Conservation (phyloP, 1,140 invertebrate genomes). For the Rhagoletis pomonella region DNA sequence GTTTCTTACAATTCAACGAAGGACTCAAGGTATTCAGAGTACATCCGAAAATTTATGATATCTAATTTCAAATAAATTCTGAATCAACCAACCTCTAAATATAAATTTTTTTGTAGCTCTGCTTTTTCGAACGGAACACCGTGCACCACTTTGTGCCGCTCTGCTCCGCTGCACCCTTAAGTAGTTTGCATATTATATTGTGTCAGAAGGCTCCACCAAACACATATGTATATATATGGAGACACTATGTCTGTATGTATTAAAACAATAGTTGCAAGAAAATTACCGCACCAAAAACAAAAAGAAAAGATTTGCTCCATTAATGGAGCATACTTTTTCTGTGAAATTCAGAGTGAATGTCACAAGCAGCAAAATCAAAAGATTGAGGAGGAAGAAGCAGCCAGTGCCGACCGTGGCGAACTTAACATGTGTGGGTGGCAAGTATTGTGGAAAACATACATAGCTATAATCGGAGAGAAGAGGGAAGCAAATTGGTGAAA, state of each 20-base stretch:
- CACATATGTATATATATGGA: not conserved
- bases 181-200: slow-evolving; percentile 72
- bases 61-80: too few species aligned
- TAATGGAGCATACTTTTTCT: slow-evolving; percentile 72
- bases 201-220: slow-evolving; percentile 36
- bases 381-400: not conserved
- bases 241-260: too few species aligned
- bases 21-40: too few species aligned
- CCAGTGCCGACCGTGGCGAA: not conserved
- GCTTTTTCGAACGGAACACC: not conserved
- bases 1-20: too few species aligned
- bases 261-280: slow-evolving; percentile 3
- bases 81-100: too few species aligned
- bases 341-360: slow-evolving; percentile 36
- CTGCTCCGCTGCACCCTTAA: slow-evolving; percentile 62
- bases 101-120: not conserved
- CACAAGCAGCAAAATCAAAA: not conserved
- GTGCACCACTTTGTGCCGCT: slow-evolving; percentile 38
- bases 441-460: too few species aligned
- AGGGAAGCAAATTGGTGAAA: not conserved
- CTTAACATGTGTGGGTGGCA: not conserved
- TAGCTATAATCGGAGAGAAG: not conserved
- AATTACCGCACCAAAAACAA: slow-evolving; percentile 56
- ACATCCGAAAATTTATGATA: too few species aligned
- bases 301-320: slow-evolving; percentile 72